Evolutionary conservation across 1,140 invertebrate genomes (phyloP).

Genomic region (Charaxes varanes): DNA sequence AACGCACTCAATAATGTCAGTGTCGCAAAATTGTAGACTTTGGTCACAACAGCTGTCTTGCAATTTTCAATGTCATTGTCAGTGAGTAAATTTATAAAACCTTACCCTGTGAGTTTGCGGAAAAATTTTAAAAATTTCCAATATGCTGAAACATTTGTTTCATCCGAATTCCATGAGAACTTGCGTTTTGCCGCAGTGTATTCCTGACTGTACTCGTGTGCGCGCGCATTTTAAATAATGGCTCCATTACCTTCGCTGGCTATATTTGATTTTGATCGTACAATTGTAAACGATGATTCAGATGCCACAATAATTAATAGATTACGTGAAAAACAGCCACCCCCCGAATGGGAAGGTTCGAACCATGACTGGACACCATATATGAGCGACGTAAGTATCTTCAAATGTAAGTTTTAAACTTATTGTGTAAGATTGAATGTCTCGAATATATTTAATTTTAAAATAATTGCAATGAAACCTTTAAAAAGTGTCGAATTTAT

Average conservation of each 20-base stretch:
- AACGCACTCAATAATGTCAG: too few species aligned
- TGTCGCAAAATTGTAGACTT: too few species aligned
- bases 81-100: too few species aligned
- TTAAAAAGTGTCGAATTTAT: too few species aligned
- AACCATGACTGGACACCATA: slow-evolving; percentile 62
- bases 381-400: slow-evolving; percentile 62
- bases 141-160: background rate
- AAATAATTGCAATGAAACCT: too few species aligned
- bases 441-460: too few species aligned
- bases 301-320: slow-evolving; percentile 60
- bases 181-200: slow-evolving; percentile 8
- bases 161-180: too few species aligned
- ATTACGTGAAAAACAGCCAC: slow-evolving; percentile 50
- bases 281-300: slow-evolving; percentile 57
- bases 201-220: slow-evolving; percentile 8
- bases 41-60: too few species aligned
- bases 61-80: too few species aligned
- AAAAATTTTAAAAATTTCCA: slow-evolving; percentile 1
- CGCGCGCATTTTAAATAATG: slow-evolving; percentile 38
- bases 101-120: too few species aligned
- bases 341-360: slow-evolving; percentile 50
- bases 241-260: slow-evolving; percentile 30
- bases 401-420: too few species aligned
- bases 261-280: slow-evolving; percentile 65
- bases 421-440: too few species aligned